Percentiles rank a stretch among this genome's conserved stretches.
These are phyloP conservation scores for Notocelia uddmanniana DNA, from an alignment of 2,888 invertebrate genomes.

Conservation along the genomic window DNA sequence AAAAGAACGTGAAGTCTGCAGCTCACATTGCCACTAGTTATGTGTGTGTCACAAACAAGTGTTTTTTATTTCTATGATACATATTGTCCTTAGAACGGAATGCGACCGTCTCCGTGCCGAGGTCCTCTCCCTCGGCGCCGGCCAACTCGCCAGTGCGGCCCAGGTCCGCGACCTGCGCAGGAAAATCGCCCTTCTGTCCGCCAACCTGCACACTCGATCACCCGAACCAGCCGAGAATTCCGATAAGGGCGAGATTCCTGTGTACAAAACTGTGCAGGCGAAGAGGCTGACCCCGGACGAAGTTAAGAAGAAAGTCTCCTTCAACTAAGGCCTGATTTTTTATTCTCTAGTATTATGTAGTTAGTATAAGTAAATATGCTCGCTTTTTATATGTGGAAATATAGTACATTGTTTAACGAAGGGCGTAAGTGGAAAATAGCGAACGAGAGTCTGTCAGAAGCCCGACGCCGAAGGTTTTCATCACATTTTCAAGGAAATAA, in stretches of 20 bases:
- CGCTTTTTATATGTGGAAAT: not conserved
- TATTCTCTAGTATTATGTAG: not conserved
- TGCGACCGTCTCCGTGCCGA: constrained; percentile 71
- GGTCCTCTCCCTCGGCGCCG: constrained; percentile 72
- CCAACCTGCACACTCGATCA: constrained; percentile 45
- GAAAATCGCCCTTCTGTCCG: constrained; percentile 63
- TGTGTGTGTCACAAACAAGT: no score
- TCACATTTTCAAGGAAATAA: no score
- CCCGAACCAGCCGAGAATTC: constrained; percentile 47
- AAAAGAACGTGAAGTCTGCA: no score
- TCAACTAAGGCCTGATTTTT: constrained; percentile 61
- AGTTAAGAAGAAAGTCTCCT: constrained; percentile 78
- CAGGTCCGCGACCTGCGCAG: constrained; percentile 72
- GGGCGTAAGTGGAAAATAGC: no score
- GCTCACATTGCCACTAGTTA: no score
- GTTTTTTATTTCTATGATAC: no score
- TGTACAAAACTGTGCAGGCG: constrained; percentile 50
- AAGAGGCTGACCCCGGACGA: constrained; percentile 60
- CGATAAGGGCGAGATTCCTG: constrained; percentile 55
- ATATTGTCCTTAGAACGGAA: constrained; percentile 63
- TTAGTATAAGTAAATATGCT: not conserved
- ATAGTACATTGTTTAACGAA: no score
- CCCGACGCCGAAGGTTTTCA: no score
- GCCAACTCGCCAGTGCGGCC: constrained; percentile 71
- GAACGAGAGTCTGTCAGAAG: no score